These are phyloP conservation scores for Limnephilus auricula DNA, from an alignment of 2,888 invertebrate genomes.

Conservation along the genomic window DNA sequence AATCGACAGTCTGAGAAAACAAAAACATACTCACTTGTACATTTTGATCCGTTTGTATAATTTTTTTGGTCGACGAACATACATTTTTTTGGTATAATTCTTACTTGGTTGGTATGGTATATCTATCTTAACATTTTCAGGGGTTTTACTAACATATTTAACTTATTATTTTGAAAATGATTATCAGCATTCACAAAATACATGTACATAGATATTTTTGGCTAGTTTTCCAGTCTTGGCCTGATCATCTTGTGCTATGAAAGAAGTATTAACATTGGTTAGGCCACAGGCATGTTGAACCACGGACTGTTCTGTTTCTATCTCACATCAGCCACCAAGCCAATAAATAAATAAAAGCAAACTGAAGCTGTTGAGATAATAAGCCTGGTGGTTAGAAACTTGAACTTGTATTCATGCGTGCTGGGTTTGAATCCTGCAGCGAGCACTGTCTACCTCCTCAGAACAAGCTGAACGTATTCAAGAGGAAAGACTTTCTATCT, in stretches of 20 bases:
- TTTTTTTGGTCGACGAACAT: neutral
- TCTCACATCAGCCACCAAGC: neutral
- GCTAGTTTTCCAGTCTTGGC: neutral
- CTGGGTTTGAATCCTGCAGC: neutral
- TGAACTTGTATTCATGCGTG: too few relatives aligned
- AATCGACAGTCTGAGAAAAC: neutral
- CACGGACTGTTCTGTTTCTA: neutral
- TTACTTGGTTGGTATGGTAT: slow-evolving; percentile 2
- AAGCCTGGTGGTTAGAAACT: too few relatives aligned
- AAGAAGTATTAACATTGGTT: neutral
- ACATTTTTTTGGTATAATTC: neutral
- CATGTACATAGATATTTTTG: neutral
- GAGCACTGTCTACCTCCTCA: neutral
- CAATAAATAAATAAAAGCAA: neutral
- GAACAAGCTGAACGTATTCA: too few relatives aligned
- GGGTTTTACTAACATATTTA: neutral
- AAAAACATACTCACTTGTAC: neutral
- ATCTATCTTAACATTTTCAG: slow-evolving; percentile 2
- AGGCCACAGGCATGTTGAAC: neutral
- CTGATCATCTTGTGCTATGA: neutral
- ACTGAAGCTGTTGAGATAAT: neutral
- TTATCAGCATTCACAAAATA: neutral
- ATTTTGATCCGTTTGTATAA: neutral
- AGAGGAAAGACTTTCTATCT: too few relatives aligned
- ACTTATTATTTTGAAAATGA: neutral